Percentiles rank a stretch among this genome's conserved stretches.
Conservation (phyloP, 2,888 invertebrate genomes). For the Epinotia brunnichana region DNA sequence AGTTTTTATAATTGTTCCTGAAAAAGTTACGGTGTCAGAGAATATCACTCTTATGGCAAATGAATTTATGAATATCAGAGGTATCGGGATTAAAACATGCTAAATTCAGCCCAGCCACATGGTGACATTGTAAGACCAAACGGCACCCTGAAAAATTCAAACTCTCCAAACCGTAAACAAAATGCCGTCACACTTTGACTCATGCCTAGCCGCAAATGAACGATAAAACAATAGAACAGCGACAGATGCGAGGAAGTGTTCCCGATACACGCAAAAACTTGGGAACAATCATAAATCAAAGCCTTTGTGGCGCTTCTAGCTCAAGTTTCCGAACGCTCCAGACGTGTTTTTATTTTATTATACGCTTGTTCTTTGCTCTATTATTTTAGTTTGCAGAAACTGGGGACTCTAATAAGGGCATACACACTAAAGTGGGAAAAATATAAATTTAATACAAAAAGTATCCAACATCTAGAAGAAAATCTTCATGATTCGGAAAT, state of each 20-base stretch:
- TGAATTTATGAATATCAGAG: no score
- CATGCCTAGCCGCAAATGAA: neutral
- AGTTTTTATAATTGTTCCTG: no score
- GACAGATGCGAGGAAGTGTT: slow-evolving; percentile 2
- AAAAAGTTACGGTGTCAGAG: no score
- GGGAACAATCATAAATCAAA: slow-evolving; percentile 4
- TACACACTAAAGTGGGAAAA: neutral
- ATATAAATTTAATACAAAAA: no score
- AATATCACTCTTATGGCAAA: no score
- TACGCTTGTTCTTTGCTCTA: neutral
- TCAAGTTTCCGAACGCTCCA: slow-evolving; percentile 5
- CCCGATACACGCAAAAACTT: slow-evolving; percentile 7
- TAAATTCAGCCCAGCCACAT: neutral
- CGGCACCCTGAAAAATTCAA: neutral
- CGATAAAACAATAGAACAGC: slow-evolving; percentile 8
- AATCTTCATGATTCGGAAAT: neutral
- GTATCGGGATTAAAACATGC: no score
- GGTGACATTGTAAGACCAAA: neutral
- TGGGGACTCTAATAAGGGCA: neutral
- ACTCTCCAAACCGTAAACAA: neutral
- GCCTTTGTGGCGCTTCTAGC: neutral
- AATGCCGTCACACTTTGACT: neutral
- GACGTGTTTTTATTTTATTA: slow-evolving; percentile 15
- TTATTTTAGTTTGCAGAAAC: slow-evolving; percentile 5
- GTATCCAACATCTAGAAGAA: no score